Conservation (phyloP, 2,797 vertebrate species). For the Gephyroberyx darwinii region DNA sequence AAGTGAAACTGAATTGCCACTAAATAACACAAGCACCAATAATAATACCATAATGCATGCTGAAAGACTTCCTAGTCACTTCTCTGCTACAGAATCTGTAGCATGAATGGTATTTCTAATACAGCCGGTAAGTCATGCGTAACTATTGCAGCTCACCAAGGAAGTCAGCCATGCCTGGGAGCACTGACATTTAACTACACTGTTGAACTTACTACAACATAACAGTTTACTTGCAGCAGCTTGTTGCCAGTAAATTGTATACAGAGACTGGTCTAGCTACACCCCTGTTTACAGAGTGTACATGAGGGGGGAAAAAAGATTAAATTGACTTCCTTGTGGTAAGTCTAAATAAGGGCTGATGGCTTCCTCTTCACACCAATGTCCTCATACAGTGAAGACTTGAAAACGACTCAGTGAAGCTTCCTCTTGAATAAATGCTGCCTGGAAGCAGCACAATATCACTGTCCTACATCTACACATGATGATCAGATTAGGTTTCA, state of each 20-base stretch:
- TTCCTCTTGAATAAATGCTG: no score
- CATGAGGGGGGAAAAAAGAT: not conserved
- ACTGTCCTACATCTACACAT: no score
- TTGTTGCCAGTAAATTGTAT: constrained; percentile 57
- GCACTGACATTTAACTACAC: constrained; percentile 21
- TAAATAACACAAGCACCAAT: no score
- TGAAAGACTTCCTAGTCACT: no score
- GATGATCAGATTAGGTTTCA: no score
- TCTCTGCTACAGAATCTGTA: not conserved
- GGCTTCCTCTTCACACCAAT: not conserved
- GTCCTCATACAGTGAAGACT: no score
- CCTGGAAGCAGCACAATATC: no score
- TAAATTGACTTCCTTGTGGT: not conserved
- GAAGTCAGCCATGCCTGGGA: not conserved
- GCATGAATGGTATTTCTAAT: not conserved
- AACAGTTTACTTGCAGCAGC: constrained; percentile 61
- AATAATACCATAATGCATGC: no score
- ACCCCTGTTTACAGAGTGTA: not conserved
- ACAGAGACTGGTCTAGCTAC: constrained; percentile 4
- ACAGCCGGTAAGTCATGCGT: not conserved
- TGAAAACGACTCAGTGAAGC: no score
- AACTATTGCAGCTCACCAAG: no score
- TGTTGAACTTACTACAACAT: not conserved
- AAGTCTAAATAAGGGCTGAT: not conserved
- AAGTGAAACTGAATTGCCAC: not conserved